phyloP scores from a whole-genome alignment of 2,888 invertebrate genomes.

The Brachyptera putata region DNA sequence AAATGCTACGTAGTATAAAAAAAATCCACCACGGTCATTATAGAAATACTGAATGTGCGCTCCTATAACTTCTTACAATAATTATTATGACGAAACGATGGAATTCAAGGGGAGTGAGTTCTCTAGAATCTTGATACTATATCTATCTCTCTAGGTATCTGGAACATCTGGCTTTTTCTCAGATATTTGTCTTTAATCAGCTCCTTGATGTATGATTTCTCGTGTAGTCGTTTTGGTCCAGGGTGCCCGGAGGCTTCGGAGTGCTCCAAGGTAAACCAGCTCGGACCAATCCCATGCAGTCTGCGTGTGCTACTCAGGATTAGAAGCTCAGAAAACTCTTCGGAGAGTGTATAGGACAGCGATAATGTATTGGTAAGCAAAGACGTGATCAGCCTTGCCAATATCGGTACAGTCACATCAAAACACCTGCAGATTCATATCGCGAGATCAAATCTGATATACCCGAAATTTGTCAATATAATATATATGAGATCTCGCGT shows the following conservation, averaged over 20 bases:
- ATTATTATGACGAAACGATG: too few relatives aligned
- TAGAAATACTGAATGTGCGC: too few relatives aligned
- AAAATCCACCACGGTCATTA: too few relatives aligned
- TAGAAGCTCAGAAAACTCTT: neutral
- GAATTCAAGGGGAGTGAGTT: conserved; percentile 7
- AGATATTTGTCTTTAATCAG: conserved; percentile 5
- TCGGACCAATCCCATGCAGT: conserved; percentile 7
- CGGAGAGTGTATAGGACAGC: neutral
- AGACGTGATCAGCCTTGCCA: conserved; percentile 13
- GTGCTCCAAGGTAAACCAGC: neutral
- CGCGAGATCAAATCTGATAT: too few relatives aligned
- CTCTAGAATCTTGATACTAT: too few relatives aligned
- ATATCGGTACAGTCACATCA: conserved; percentile 5
- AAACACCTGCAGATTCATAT: too few relatives aligned
- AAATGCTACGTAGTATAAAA: too few relatives aligned
- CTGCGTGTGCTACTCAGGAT: neutral
- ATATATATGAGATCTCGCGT: too few relatives aligned
- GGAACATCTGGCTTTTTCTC: conserved; percentile 15
- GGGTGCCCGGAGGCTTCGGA: neutral
- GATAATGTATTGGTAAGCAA: conserved; percentile 10
- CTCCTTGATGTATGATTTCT: neutral
- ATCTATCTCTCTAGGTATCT: too few relatives aligned
- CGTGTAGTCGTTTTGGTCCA: neutral
- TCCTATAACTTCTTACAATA: too few relatives aligned
- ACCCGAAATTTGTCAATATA: too few relatives aligned